These are phyloP conservation scores for Plusia festucae DNA, from an alignment of 2,888 invertebrate genomes.

Conservation along the genomic window DNA sequence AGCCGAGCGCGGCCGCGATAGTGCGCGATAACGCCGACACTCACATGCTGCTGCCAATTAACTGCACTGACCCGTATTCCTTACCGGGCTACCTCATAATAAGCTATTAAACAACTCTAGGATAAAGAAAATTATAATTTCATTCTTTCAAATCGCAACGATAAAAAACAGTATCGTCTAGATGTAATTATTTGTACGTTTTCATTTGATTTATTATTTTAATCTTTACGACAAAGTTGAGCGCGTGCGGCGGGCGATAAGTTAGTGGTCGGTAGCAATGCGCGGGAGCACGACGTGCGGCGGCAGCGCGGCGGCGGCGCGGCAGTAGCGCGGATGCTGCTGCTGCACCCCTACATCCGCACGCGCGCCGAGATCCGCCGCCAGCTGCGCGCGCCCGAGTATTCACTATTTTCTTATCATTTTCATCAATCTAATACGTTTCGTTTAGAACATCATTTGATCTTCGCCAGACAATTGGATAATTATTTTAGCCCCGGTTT, in stretches of 20 bases:
- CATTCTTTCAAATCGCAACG: constrained; percentile 1
- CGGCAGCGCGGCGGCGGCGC: neutral
- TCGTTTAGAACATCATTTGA: too few species aligned
- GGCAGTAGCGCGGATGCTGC: constrained; percentile 38
- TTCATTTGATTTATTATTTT: neutral
- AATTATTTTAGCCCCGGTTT: too few species aligned
- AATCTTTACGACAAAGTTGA: neutral
- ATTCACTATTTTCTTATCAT: neutral
- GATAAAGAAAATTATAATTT: neutral
- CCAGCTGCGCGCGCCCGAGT: constrained; percentile 20
- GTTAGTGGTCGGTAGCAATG: neutral
- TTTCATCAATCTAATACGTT: too few species aligned
- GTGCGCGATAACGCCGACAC: constrained; percentile 2
- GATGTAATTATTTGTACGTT: constrained; percentile 4
- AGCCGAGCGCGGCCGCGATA: neutral
- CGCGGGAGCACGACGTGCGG: neutral
- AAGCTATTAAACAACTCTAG: neutral
- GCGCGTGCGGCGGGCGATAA: constrained; percentile 1
- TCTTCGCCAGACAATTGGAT: too few species aligned
- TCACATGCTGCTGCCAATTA: neutral
- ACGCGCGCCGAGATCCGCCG: constrained; percentile 75
- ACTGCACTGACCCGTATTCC: neutral
- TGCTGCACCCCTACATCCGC: constrained; percentile 78
- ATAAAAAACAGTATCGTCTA: neutral
- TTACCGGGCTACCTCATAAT: too few species aligned